Base-by-base conservation (phyloP, 2,888 invertebrate species). In the Eurois occulta region DNA sequence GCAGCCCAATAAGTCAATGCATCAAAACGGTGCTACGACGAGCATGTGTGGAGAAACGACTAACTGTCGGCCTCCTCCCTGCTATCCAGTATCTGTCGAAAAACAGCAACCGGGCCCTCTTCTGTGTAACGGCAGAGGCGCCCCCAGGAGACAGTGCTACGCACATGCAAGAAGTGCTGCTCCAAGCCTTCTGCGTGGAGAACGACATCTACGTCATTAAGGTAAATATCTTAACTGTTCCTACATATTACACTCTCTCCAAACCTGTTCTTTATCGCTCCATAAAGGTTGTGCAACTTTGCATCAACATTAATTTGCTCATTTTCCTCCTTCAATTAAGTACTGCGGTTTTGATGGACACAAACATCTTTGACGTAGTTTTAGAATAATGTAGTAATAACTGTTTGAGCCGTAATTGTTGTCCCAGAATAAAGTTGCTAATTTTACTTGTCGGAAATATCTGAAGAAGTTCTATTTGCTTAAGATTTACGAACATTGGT, bases 141-240 rank as follows among this genome's bases (percentile, higher is more conserved):
- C 95, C 97, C 69, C 97, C 97, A 58, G 98, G 98, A 8, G 98
- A 98, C 93, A 97, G 98, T 46, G 98, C 98, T 10, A 98, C 98
- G 13, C 98, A 98, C 91, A 98, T 98, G 97, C 98, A 98, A 90
- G 98, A 98, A 91, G 98, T 98, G 10, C 95, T 98, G 0, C 95
- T 98, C 52, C 98, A 98, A 90, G 98, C 98, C 0, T 98, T 98
- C 92, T 98, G 98, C 93, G 98, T 97, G 60, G 98, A 98, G 93
- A 98, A 98, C 83, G 98, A 98, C 86, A 98, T 98, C 90, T 97
- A 98, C 89, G 97, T 98, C 73, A 97, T 98, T 85, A 98, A 98
- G 96, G 98, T 98, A 93, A 95, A 87, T 91, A 88, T 89, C 70
- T 80, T 38, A 58, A 65, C 60, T 65, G 38, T 68, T 24, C 41